These are phyloP conservation scores for Achroia grisella DNA, from an alignment of 1,140 invertebrate species.

Conservation along the genomic window DNA sequence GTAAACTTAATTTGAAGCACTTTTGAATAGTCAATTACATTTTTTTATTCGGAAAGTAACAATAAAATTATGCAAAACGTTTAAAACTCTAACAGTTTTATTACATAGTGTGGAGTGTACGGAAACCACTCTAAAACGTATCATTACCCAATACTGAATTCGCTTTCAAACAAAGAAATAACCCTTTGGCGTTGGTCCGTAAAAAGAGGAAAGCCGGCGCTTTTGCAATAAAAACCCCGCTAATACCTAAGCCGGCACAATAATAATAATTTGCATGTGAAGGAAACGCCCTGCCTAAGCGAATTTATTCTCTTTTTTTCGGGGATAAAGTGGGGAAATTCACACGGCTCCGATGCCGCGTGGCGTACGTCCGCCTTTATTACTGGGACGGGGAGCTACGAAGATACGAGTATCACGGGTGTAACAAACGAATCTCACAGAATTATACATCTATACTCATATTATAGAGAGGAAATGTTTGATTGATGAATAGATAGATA, in stretches of 20 bases:
- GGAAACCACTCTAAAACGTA: neutral
- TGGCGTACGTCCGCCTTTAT: slow-evolving; percentile 4
- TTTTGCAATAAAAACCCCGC: slow-evolving; percentile 22
- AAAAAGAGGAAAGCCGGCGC: slow-evolving; percentile 15
- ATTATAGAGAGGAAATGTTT: no score
- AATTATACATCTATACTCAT: no score
- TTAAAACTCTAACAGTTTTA: no score
- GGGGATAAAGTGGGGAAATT: slow-evolving; percentile 19
- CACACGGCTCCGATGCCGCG: slow-evolving; percentile 13
- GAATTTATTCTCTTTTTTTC: slow-evolving; percentile 23
- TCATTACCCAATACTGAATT: neutral
- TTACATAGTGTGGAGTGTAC: no score
- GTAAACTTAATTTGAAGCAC: no score
- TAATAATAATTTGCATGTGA: slow-evolving; percentile 39
- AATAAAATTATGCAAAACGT: no score
- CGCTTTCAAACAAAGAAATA: slow-evolving; percentile 4
- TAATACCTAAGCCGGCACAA: slow-evolving; percentile 27
- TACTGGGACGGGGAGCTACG: neutral
- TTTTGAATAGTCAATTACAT: no score
- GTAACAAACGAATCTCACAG: no score
- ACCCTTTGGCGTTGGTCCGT: slow-evolving; percentile 12
- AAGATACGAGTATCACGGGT: neutral
- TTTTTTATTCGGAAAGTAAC: no score
- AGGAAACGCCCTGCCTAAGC: slow-evolving; percentile 18
- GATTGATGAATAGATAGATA: no score